Base-by-base conservation (phyloP, 2,113 vertebrate genomes). In the Pomatostomus ruficeps region DNA sequence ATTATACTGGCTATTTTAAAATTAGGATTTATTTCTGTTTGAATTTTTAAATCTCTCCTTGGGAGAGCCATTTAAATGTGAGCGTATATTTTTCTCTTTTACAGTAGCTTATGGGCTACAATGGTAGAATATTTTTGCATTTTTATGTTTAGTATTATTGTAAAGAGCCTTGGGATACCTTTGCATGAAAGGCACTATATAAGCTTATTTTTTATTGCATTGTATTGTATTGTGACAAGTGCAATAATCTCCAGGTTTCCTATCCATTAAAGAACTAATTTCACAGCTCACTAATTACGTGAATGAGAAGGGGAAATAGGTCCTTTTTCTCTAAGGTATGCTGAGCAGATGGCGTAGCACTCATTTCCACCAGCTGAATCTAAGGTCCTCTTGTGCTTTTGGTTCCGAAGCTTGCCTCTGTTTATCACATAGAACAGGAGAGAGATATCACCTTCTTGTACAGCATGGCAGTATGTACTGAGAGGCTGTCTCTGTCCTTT, bases 231-330 rank as follows among this genome's bases (percentile, higher is more conserved):
- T 92, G 95, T 96, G 91, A 96, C 92, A 95, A 97, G 91, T 40
- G 48, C 89, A 93, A 59, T 97, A 95, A 98, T 97, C 97, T 97
- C 89, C 95, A 96, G 93, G 97, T 97, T 97, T 97, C 91, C 95
- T 96, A 90, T 96, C 97, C 96, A 96, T 96, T 98, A 97, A 96
- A 96, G 93, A 98, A 97, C 97, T 98, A 97, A 98, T 98, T 98
- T 98, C 97, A 98, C 96, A 98, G 97, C 95, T 97, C 97, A 97
- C 97, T 98, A 98, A 98, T 98, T 98, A 95, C 33, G 83, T 96
- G 95, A 97, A 96, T 97, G 95, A 96, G 95, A 92, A 97, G 87
- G 89, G 82, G 73, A 97, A 97, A 97, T 95, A 96, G 72, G 93
- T 96, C 93, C 59, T 91, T 97, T 97, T 96, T 95, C 97, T 97